Conservation (phyloP, 2,888 invertebrate species). For the Agrenia bidenticulata region DNA sequence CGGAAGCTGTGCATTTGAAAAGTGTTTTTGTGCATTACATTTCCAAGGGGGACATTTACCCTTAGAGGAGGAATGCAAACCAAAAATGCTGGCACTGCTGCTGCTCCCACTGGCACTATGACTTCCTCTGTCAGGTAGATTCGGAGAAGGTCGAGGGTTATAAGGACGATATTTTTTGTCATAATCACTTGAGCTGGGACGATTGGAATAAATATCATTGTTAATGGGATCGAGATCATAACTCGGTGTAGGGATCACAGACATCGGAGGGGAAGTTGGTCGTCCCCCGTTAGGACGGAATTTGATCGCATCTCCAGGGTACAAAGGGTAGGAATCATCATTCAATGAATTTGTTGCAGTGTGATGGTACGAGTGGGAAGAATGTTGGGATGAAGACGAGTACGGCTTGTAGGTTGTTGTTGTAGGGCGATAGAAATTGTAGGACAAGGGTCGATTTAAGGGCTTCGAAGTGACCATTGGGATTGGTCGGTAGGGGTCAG, state of each 20-base stretch:
- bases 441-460: background rate
- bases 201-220: slow-evolving; percentile 12
- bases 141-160: slow-evolving; percentile 22
- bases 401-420: slow-evolving; percentile 46
- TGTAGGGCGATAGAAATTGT: slow-evolving; percentile 45
- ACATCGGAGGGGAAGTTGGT: background rate
- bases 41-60: background rate
- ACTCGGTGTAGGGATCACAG: background rate
- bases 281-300: slow-evolving; percentile 30
- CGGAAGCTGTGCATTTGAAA: too few relatives aligned
- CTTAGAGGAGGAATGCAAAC: background rate
- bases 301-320: slow-evolving; percentile 46
- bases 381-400: slow-evolving; percentile 17
- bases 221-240: slow-evolving; percentile 7
- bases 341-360: slow-evolving; percentile 25
- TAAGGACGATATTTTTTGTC: slow-evolving; percentile 20
- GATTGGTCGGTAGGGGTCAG: slow-evolving; percentile 49
- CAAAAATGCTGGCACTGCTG: background rate
- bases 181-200: slow-evolving; percentile 11
- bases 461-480: slow-evolving; percentile 24
- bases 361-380: background rate
- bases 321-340: slow-evolving; percentile 49
- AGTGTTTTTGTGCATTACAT: too few relatives aligned
- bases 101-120: background rate
- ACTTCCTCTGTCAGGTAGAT: background rate